phyloP scores from a whole-genome alignment of 2,797 vertebrate genomes.

The Bovichtus variegatus region DNA sequence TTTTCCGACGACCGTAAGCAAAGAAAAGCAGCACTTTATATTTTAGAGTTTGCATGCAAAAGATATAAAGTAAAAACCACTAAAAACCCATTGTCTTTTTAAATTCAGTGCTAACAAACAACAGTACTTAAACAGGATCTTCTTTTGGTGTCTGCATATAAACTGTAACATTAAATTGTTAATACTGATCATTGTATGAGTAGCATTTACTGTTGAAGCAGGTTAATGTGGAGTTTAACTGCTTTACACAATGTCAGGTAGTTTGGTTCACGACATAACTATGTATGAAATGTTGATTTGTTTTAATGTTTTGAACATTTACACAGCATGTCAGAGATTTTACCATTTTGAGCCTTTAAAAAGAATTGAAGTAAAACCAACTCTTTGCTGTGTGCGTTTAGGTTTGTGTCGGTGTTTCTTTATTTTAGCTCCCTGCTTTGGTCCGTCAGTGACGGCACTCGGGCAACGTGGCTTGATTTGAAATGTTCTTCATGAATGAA shows the following conservation, averaged over 20 bases:
- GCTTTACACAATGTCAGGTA: not conserved
- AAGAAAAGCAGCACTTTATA: slow-evolving; percentile 12
- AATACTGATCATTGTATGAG: not conserved
- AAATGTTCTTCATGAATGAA: too few relatives aligned
- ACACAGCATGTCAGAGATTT: not conserved
- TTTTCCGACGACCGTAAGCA: not conserved
- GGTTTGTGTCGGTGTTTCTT: too few relatives aligned
- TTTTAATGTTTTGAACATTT: not conserved
- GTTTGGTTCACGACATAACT: not conserved
- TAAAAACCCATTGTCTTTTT: not conserved
- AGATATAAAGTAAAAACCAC: not conserved
- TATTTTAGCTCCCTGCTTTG: too few relatives aligned
- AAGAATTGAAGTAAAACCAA: not conserved
- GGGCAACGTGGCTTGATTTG: too few relatives aligned
- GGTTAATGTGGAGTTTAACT: not conserved
- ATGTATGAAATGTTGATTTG: not conserved
- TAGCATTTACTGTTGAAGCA: not conserved
- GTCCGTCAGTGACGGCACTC: too few relatives aligned
- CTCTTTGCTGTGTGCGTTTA: too few relatives aligned
- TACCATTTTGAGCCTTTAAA: not conserved
- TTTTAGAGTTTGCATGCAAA: not conserved
- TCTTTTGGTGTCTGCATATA: not conserved
- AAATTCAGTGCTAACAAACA: not conserved
- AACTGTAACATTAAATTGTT: not conserved
- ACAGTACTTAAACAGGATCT: not conserved